Percentiles rank a stretch among this genome's conserved stretches.
phyloP scores from a whole-genome alignment of 2,113 vertebrate species.

The Pelecanus crispus region DNA sequence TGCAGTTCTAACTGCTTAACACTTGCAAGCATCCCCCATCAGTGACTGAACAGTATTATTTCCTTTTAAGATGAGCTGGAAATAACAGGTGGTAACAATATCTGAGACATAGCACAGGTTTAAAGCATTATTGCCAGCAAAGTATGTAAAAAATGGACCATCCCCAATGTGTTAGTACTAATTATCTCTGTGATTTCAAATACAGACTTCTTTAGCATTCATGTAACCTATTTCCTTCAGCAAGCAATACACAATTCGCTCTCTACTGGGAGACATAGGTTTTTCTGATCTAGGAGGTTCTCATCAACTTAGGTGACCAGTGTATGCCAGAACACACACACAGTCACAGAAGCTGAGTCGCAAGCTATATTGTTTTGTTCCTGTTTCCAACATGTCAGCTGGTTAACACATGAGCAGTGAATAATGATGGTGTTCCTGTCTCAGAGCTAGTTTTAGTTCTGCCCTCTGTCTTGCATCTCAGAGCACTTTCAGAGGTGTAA shows the following conservation, averaged over 20 bases:
- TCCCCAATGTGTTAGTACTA: background rate
- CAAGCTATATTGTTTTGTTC: background rate
- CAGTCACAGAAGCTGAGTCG: background rate
- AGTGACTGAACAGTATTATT: background rate
- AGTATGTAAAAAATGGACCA: background rate
- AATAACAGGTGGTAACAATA: background rate
- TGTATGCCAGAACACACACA: background rate
- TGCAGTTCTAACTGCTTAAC: background rate
- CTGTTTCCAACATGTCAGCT: background rate
- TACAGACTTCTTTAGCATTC: background rate
- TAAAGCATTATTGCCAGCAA: background rate
- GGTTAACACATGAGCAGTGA: background rate
- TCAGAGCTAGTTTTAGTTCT: background rate
- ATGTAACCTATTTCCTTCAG: background rate
- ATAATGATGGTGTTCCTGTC: background rate
- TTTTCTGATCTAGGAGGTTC: background rate
- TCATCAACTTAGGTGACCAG: background rate
- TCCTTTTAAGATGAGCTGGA: background rate
- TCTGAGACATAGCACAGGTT: background rate
- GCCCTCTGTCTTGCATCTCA: background rate
- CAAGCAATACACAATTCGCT: background rate
- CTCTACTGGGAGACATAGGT: background rate
- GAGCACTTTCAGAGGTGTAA: background rate
- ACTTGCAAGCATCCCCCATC: background rate
- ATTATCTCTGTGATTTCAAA: background rate